phyloP scores from a whole-genome alignment of 2,888 invertebrate species.

The Octonoba sinensis region DNA sequence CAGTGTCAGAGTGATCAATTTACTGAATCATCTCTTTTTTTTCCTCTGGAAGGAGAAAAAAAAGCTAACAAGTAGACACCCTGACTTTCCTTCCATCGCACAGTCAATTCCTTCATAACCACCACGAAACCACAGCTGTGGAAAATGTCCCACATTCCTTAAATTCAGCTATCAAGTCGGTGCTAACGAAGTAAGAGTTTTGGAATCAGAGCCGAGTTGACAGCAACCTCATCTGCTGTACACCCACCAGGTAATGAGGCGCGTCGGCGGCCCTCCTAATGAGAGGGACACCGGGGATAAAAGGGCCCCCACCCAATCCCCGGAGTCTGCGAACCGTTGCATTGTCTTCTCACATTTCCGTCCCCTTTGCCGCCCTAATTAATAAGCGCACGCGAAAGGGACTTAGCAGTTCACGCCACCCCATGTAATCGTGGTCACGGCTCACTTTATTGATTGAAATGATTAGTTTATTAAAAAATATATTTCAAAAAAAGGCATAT shows the following conservation, averaged over 20 bases:
- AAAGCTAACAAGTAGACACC: too few relatives aligned
- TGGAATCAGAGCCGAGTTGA: constrained; percentile 5
- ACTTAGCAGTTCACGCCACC: constrained; percentile 51
- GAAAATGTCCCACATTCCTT: too few relatives aligned
- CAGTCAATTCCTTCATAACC: too few relatives aligned
- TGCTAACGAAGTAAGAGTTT: neutral
- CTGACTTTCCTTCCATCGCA: too few relatives aligned
- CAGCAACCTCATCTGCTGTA: neutral
- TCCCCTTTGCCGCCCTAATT: constrained; percentile 48
- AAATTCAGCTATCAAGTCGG: neutral
- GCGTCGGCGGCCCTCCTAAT: constrained; percentile 53
- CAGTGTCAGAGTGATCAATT: too few relatives aligned
- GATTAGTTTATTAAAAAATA: neutral
- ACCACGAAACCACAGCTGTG: too few relatives aligned
- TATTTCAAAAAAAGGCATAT: neutral
- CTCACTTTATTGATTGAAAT: constrained; percentile 39
- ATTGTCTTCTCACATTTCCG: constrained; percentile 57
- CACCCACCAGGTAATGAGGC: constrained; percentile 51
- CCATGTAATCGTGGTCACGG: constrained; percentile 14
- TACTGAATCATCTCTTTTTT: too few relatives aligned
- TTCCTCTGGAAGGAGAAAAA: too few relatives aligned
- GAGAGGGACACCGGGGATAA: constrained; percentile 45
- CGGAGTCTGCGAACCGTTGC: constrained; percentile 23
- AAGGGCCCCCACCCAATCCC: constrained; percentile 61
- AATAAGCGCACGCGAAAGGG: constrained; percentile 61